Base-by-base conservation (phyloP, 2,797 vertebrate species). In the Scolopax rusticola region DNA sequence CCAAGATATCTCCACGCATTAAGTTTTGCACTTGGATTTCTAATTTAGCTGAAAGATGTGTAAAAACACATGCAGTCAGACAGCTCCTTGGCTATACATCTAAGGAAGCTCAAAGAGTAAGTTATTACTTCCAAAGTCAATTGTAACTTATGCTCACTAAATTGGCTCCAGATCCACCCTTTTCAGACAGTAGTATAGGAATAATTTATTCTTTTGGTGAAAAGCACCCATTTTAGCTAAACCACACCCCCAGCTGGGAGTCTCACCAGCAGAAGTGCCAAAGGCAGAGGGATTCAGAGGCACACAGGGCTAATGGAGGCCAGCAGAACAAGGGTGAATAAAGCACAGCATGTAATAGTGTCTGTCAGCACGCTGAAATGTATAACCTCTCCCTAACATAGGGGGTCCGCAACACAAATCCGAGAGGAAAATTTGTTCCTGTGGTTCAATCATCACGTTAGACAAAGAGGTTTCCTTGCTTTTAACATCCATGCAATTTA, bases 161-260 rank as follows among this genome's bases (percentile, higher is more conserved):
- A 97, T 97, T 90, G 94, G 96, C 96, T 95, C 95, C 87, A 97
- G 96, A 96, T 88, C 87, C 91, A 93, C 77, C 79, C 81, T 87
- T 67, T 97, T 90, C 93, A 90, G 91, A 95, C 90, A 89, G 88
- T 91, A 97, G 51, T 93, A 92, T 21, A 93, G 67, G 69, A 90
- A 95, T 95, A 96, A 97, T 97, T 96, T 96, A 95, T 94, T 96
- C 82, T 96, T 96, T 96, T 97, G 93, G 88, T 93, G 84, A 97
- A 95, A 97, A 96, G 77, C 90, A 97, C 84, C 92, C 93, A 92
- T 91, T 96, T 96, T 71, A 93, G 75, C 80, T 96, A 97, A 91
- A 95, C 84, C 95, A 83, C 89, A 85, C 91, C 74, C 82, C 73
- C 90, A 95, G 57, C 76, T 86, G 94, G 93, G 95, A 94, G 74